Percentiles rank a stretch among this genome's conserved stretches.
These are phyloP conservation scores for Macrophya annulata DNA, from an alignment of 2,888 invertebrate genomes.

Conservation along the genomic window DNA sequence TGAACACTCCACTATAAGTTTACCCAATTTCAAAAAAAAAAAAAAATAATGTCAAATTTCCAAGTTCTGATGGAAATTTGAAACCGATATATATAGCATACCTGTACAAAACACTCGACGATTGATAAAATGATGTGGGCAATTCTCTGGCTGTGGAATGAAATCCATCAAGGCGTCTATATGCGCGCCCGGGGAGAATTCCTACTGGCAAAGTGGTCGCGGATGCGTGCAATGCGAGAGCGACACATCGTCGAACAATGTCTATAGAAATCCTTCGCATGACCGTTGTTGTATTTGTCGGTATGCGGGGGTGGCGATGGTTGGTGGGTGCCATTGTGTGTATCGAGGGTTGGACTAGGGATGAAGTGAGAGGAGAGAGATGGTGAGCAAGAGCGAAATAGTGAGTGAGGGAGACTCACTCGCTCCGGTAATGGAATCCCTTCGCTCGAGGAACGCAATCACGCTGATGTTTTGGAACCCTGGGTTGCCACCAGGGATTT, in stretches of 20 bases:
- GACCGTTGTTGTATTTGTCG: conserved; percentile 54
- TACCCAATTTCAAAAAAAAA: background rate
- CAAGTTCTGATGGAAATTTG: background rate
- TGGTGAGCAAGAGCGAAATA: conserved; percentile 64
- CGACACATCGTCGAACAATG: conserved; percentile 53
- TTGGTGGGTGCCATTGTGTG: conserved; percentile 57
- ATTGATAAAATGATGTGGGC: conserved; percentile 21
- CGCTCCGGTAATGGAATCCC: conserved; percentile 77
- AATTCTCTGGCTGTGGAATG: background rate
- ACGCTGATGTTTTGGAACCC: conserved; percentile 79
- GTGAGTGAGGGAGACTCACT: conserved; percentile 61
- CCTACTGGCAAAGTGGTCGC: conserved; percentile 35
- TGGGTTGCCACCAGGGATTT: conserved; percentile 78
- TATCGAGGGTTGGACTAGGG: conserved; percentile 56
- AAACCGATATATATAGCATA: background rate
- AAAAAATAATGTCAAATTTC: too few relatives aligned
- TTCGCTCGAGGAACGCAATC: conserved; percentile 77
- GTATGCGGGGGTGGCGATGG: conserved; percentile 59
- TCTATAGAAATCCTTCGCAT: conserved; percentile 64
- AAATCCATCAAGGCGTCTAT: conserved; percentile 30
- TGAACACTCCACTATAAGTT: background rate
- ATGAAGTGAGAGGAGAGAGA: conserved; percentile 57
- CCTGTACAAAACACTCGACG: too few relatives aligned
- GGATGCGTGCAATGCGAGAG: conserved; percentile 38
- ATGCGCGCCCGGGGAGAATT: conserved; percentile 6